Evolutionary conservation across 2,797 vertebrate genomes (phyloP).

Genomic region (Erethizon dorsatum): DNA sequence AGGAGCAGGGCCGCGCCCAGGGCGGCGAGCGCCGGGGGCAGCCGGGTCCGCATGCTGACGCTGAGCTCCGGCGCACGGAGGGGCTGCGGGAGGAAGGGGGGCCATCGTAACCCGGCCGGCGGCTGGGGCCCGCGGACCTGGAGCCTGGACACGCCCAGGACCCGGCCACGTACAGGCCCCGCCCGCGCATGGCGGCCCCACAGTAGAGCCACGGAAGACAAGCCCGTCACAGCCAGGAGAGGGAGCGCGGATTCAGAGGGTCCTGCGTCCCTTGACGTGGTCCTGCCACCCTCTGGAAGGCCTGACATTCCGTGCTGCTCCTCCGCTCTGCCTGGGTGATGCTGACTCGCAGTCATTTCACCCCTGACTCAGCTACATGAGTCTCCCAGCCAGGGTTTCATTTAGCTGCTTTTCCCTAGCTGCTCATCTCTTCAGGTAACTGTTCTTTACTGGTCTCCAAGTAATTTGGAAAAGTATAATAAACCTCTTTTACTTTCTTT

Average conservation of each 20-base stretch:
- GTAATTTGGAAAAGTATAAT: constrained; percentile 87
- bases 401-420: constrained; percentile 85
- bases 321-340: constrained; percentile 84
- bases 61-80: constrained; percentile 92
- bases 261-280: constrained; percentile 56
- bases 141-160: constrained; percentile 77
- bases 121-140: constrained; percentile 75
- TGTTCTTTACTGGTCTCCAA: constrained; percentile 85
- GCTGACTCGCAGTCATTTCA: constrained; percentile 86
- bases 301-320: constrained; percentile 78
- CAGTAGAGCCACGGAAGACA: constrained; percentile 73
- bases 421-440: constrained; percentile 88
- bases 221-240: constrained; percentile 49
- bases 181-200: not conserved
- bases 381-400: constrained; percentile 88
- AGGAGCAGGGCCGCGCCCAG: constrained; percentile 92
- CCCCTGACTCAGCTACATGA: constrained; percentile 85
- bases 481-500: constrained; percentile 80
- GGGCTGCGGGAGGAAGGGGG: constrained; percentile 89
- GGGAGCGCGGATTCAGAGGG: constrained; percentile 74
- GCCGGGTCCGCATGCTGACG: constrained; percentile 94
- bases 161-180: not conserved
- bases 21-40: constrained; percentile 91
- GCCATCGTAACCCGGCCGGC: not conserved
- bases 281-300: constrained; percentile 52